Conservation (phyloP, 2,113 vertebrate genomes). For the Lophius piscatorius region DNA sequence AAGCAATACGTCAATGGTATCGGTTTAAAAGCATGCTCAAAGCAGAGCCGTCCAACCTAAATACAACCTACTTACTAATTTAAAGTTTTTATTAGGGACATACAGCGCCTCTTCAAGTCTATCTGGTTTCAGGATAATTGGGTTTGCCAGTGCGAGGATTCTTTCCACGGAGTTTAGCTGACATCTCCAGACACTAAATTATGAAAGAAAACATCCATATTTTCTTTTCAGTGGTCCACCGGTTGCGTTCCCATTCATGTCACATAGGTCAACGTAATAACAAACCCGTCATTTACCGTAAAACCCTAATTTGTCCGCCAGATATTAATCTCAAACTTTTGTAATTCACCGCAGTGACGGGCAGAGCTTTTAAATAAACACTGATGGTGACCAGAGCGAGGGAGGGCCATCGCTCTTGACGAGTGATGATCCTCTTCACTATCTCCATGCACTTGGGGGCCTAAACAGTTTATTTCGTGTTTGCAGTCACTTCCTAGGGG, state of each 20-base stretch:
- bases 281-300: conserved; percentile 55
- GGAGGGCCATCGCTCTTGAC: conserved; percentile 91
- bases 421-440: conserved; percentile 93
- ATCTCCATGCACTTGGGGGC: conserved; percentile 88
- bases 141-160: conserved; percentile 51
- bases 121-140: conserved; percentile 42
- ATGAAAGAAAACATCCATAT: conserved; percentile 46
- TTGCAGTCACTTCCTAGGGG: conserved; percentile 96
- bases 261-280: conserved; percentile 37
- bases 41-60: conserved; percentile 13
- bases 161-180: no score
- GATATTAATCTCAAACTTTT: conserved; percentile 69
- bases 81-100: no score
- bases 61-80: conserved; percentile 20
- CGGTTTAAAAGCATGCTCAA: conserved; percentile 18
- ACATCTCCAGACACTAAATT: no score
- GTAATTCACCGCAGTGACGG: conserved; percentile 71
- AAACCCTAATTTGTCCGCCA: conserved; percentile 60
- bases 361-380: conserved; percentile 91
- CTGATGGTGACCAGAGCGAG: conserved; percentile 88
- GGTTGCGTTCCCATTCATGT: conserved; percentile 32
- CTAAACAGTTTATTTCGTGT: conserved; percentile 99
- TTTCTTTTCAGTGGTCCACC: conserved; percentile 56
- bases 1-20: background rate
- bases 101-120: conserved; percentile 25